Evolutionary conservation across 2,113 vertebrate genomes (phyloP).

Genomic region (Suncus etruscus): DNA sequence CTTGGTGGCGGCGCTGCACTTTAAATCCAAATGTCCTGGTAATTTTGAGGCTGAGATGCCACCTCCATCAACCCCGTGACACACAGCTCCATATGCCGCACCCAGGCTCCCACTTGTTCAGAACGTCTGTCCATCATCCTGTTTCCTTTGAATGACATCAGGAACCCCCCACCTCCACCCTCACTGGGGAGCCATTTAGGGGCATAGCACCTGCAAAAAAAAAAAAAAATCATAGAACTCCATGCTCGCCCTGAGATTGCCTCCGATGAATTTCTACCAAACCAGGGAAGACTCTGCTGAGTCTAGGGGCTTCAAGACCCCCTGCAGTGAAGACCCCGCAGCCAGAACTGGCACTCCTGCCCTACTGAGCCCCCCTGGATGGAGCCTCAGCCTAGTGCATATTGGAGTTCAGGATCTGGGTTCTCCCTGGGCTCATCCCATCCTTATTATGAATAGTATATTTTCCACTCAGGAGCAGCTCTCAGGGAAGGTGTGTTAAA

Average conservation of each 20-base stretch:
- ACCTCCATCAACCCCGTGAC: background rate
- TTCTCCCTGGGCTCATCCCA: background rate
- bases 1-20: background rate
- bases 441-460: background rate
- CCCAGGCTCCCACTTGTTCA: background rate
- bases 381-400: rapidly evolving
- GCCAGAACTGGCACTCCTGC: background rate
- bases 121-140: background rate
- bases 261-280: background rate
- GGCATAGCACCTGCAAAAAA: too few species aligned
- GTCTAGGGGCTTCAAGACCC: background rate
- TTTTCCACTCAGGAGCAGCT: background rate
- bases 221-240: background rate
- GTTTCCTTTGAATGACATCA: background rate
- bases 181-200: too few species aligned
- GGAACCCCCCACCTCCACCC: background rate
- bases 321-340: background rate
- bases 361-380: background rate
- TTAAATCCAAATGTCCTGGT: background rate
- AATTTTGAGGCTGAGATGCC: background rate
- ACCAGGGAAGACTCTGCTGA: background rate
- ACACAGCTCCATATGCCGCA: background rate
- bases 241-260: background rate
- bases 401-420: background rate
- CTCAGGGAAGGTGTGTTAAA: slow-evolving; percentile 15